Conservation (phyloP, 23 tunicate genomes). For the Aplidium turbinatum region DNA sequence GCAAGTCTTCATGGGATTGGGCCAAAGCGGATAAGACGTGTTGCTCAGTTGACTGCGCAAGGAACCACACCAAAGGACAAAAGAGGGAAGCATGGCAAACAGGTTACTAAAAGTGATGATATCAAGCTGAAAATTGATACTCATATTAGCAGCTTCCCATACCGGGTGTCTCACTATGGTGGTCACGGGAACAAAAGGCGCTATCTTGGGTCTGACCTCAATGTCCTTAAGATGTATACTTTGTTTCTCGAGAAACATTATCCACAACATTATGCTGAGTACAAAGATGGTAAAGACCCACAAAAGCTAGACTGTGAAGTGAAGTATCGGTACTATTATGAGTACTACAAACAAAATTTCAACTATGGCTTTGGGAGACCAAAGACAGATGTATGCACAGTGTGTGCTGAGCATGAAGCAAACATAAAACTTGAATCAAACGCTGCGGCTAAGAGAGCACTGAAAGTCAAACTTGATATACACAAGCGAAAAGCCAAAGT, state of each 20-base stretch:
- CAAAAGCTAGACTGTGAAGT: conserved; percentile 7
- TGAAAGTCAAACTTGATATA: too few relatives aligned
- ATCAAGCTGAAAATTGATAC: conserved; percentile 14
- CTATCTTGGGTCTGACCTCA: conserved; percentile 7
- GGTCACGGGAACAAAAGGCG: conserved; percentile 18
- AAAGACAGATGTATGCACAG: conserved; percentile 12
- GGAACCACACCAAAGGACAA: conserved; percentile 18
- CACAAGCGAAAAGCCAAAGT: too few relatives aligned
- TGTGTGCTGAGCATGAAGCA: conserved; percentile 8
- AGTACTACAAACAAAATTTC: conserved; percentile 22
- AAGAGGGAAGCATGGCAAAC: conserved; percentile 25
- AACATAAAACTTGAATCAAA: conserved; percentile 7
- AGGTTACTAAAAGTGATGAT: conserved; percentile 13
- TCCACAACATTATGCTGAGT: conserved; percentile 22
- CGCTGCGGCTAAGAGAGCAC: not conserved
- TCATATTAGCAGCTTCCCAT: conserved; percentile 20
- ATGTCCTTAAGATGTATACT: conserved; percentile 18
- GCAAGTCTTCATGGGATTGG: conserved; percentile 10
- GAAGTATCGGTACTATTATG: conserved; percentile 1
- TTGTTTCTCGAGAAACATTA: conserved; percentile 15
- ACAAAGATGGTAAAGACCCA: conserved; percentile 13
- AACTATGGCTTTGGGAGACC: conserved; percentile 19
- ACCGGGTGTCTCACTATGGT: conserved; percentile 10
- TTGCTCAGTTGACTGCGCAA: conserved; percentile 13
- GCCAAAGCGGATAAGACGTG: not conserved